These are phyloP conservation scores for Larimichthys polyactis DNA, from an alignment of 2,113 vertebrate species.

Conservation along the genomic window DNA sequence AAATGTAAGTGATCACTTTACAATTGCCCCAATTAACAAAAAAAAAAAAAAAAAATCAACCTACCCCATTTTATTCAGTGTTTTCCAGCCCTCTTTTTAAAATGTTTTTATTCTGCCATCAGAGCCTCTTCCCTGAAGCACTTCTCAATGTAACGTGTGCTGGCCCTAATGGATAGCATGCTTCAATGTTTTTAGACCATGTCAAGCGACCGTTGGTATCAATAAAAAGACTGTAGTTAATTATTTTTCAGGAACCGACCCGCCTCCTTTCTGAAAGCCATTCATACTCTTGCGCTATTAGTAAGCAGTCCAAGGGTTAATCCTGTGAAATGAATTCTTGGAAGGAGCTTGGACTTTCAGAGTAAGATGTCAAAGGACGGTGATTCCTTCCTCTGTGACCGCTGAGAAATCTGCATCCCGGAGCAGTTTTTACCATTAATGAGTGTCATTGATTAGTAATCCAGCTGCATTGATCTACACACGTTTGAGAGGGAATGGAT, in stretches of 20 bases:
- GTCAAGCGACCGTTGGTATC: not conserved
- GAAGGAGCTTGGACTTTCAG: constrained; percentile 67
- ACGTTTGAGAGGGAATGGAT: not conserved
- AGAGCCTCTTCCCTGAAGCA: not conserved
- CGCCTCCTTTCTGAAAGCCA: constrained; percentile 28
- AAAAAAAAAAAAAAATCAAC: not conserved
- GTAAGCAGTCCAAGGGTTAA: constrained; percentile 67
- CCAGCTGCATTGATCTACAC: not conserved
- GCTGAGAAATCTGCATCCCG: constrained; percentile 1
- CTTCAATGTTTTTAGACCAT: constrained; percentile 32
- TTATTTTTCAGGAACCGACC: constrained; percentile 44
- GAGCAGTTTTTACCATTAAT: constrained; percentile 5
- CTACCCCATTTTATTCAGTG: not conserved
- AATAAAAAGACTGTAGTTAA: constrained; percentile 11
- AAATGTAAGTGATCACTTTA: no score
- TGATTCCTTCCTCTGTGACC: constrained; percentile 36
- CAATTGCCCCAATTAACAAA: not conserved
- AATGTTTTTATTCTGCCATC: not conserved
- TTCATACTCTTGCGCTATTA: constrained; percentile 23
- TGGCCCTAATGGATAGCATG: not conserved
- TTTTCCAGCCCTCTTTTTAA: not conserved
- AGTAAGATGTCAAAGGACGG: constrained; percentile 28
- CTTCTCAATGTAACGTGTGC: not conserved
- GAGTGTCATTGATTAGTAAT: constrained; percentile 14
- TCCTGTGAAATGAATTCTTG: constrained; percentile 57